Percentiles rank a stretch among this genome's conserved stretches.
These are phyloP conservation scores for Bos indicus DNA, from an alignment of 2,113 vertebrate genomes.

Conservation along the genomic window DNA sequence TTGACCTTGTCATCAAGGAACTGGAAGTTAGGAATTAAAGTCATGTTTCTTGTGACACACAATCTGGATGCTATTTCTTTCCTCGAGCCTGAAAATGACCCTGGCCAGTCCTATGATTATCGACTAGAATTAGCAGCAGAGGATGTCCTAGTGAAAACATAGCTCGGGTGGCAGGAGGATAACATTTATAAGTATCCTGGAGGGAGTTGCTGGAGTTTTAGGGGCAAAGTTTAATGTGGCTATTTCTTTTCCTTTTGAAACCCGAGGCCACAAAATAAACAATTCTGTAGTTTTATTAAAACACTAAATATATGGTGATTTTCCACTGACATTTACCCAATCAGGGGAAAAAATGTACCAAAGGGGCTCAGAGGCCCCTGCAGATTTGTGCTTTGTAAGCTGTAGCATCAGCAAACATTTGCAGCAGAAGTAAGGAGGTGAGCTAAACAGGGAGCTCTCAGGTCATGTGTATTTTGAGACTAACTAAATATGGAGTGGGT, in stretches of 20 bases:
- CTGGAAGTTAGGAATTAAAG: conserved; percentile 71
- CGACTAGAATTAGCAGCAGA: conserved; percentile 63
- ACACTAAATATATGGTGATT: conserved; percentile 66
- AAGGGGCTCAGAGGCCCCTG: conserved; percentile 10
- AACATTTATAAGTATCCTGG: conserved; percentile 56
- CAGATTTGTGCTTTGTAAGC: conserved; percentile 44
- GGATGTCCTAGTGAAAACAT: conserved; percentile 39
- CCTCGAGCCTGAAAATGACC: conserved; percentile 68
- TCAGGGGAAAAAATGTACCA: conserved; percentile 24
- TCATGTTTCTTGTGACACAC: conserved; percentile 70
- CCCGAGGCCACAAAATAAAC: conserved; percentile 51
- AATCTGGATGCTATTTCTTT: conserved; percentile 75
- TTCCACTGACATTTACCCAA: conserved; percentile 71
- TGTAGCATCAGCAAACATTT: conserved; percentile 56
- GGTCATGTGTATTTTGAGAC: conserved; percentile 37
- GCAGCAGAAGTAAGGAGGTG: conserved; percentile 31
- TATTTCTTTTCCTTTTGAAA: conserved; percentile 47
- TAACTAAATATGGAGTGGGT: conserved; percentile 38
- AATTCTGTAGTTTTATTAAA: conserved; percentile 65
- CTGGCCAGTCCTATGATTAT: conserved; percentile 68
- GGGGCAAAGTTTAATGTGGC: conserved; percentile 56
- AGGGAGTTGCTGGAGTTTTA: conserved; percentile 38
- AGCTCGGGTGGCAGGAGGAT: conserved; percentile 32
- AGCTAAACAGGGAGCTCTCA: conserved; percentile 20
- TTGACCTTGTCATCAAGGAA: conserved; percentile 70